Percentiles rank a stretch among this genome's conserved stretches.
Evolutionary conservation across 2,888 invertebrate species (phyloP).

Genomic region (Agonopterix arenella): DNA sequence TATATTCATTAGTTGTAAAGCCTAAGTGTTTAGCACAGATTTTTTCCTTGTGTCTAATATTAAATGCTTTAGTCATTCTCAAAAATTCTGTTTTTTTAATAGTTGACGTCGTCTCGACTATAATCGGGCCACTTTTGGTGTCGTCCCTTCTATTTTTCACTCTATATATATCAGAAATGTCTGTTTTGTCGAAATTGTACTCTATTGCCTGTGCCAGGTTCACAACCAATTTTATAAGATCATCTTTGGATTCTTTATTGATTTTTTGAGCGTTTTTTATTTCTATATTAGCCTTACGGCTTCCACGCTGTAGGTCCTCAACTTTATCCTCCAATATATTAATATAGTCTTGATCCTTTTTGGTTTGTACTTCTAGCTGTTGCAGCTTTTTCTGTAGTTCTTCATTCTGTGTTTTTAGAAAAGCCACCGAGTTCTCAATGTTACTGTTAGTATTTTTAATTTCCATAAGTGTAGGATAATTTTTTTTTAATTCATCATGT

Average conservation of each 20-base stretch:
- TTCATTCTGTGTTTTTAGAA: background rate
- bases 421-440: background rate
- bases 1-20: no score
- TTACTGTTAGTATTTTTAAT: background rate
- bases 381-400: background rate
- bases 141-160: background rate
- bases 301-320: background rate
- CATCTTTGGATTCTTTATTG: background rate
- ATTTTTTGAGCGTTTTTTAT: background rate
- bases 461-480: background rate
- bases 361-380: background rate
- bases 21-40: background rate
- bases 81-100: background rate
- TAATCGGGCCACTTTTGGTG: background rate
- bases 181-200: background rate
- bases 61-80: background rate
- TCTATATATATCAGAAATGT: background rate
- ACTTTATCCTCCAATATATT: background rate
- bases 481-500: slow-evolving; percentile 1
- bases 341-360: background rate
- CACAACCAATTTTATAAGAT: background rate
- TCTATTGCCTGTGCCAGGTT: background rate
- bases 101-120: background rate
- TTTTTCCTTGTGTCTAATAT: background rate
- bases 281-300: background rate